Base-by-base conservation (phyloP, 30 jellyfish, hydroid and myxozoan genomes). In the Hydractinia echinata region DNA sequence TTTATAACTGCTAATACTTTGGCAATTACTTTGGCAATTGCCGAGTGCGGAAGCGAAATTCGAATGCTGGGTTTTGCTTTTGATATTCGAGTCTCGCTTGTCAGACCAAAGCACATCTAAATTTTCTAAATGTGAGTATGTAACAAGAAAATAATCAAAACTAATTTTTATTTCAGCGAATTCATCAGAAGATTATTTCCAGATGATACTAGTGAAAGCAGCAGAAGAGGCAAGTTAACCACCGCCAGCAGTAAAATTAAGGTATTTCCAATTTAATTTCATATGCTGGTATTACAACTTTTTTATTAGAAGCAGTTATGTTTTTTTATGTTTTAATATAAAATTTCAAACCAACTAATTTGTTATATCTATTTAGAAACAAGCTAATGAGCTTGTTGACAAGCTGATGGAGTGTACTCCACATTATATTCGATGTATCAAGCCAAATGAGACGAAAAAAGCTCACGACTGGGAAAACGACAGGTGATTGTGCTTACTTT, bases 381-480 rank as follows among this genome's bases (percentile, higher is more conserved):
- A 94, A 83, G 97, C 99, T 53, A 89, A 89, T 78, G 78, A 83
- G 20, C 73, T 94, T 80, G 99, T 94, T 62, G 87, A 83, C 55
- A 85, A 89, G 72, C 82, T 94, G 60, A 94, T 94, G 99, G 53
- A 89, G 55, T 94, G 99, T 77, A 88, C 96, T 1, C 99, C 99
- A 8, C 99, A 94, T 72, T 94, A 94, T 66, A 94, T 94, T 74
- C 97, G 99, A 18, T 94, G 99, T 68, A 85, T 94, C 8, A 94
- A 94, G 81, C 99, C 99, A 72, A 94, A 94, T 62, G 99, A 94
- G 69, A 89, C 99, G n/a, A 94, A 94, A 76, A 88, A 89, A 73
- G 95, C 99, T 10, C 96, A 94, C 71, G 99, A 94, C 51, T 94
- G 89, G 79, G 99, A 94, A 72, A 85, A 70, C 54, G 97, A 94